These are phyloP conservation scores for Drosophila virilis DNA, from an alignment of 1,140 invertebrate genomes.

Conservation along the genomic window DNA sequence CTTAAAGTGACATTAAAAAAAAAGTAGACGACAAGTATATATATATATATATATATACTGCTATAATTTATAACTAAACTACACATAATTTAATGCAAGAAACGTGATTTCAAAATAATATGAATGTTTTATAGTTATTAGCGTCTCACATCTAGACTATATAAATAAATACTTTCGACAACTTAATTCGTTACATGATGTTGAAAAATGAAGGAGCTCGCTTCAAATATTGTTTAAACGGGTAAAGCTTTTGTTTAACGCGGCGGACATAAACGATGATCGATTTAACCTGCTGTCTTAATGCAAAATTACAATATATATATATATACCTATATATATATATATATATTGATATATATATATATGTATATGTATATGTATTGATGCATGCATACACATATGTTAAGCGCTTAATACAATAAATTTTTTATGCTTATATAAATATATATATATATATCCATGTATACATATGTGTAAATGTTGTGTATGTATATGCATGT, in stretches of 20 bases:
- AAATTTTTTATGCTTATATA: slow-evolving; percentile 13
- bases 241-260: slow-evolving; percentile 24
- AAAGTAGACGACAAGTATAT: slow-evolving; percentile 13
- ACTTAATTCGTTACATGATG: slow-evolving; percentile 17
- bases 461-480: slow-evolving; percentile 14
- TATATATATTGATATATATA: slow-evolving; percentile 19
- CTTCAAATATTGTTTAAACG: background rate
- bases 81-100: slow-evolving; percentile 14
- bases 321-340: slow-evolving; percentile 7
- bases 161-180: slow-evolving; percentile 29
- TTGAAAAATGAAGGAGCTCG: background rate
- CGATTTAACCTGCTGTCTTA: slow-evolving; percentile 12
- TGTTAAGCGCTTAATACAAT: slow-evolving; percentile 22
- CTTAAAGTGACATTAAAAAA: slow-evolving; percentile 22
- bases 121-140: slow-evolving; percentile 42
- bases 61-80: slow-evolving; percentile 25
- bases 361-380: slow-evolving; percentile 19
- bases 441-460: slow-evolving; percentile 19
- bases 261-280: slow-evolving; percentile 24
- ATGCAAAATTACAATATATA: slow-evolving; percentile 31
- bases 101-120: slow-evolving; percentile 15
- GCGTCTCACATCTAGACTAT: slow-evolving; percentile 45
- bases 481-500: background rate
- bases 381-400: slow-evolving; percentile 19
- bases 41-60: background rate